Evolutionary conservation across 1,140 invertebrate species (phyloP).

Genomic region (Drosophila sp.): DNA sequence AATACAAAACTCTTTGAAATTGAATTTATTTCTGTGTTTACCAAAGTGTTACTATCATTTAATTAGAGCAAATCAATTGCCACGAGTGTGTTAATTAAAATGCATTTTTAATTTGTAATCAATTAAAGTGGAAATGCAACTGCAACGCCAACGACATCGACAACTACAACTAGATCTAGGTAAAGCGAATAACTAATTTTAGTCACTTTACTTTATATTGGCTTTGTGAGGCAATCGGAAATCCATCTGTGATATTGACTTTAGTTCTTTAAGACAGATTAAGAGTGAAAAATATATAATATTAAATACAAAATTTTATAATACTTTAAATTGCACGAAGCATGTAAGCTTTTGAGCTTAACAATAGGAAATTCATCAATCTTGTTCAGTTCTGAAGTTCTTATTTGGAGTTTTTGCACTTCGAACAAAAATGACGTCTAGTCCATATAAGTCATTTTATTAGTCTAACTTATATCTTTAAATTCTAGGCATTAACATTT

Average conservation of each 20-base stretch:
- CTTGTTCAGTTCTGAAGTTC: too few species aligned
- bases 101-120: conserved; percentile 57
- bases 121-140: conserved; percentile 36
- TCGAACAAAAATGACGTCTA: too few species aligned
- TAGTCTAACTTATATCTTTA: too few species aligned
- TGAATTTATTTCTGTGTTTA: conserved; percentile 31
- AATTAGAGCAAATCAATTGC: conserved; percentile 53
- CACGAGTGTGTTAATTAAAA: conserved; percentile 24
- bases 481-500: too few species aligned
- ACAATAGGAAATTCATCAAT: too few species aligned
- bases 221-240: not conserved
- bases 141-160: not conserved
- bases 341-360: too few species aligned
- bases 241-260: not conserved
- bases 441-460: too few species aligned
- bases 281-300: not conserved
- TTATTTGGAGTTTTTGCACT: too few species aligned
- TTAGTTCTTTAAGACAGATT: not conserved
- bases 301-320: too few species aligned
- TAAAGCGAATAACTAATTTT: conserved; percentile 1
- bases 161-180: not conserved
- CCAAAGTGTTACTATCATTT: conserved; percentile 39
- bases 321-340: too few species aligned
- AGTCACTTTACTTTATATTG: not conserved
- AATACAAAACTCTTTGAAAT: not conserved